Evolutionary conservation across 2,113 vertebrate species (phyloP).

Genomic region (Petaurus breviceps): DNA sequence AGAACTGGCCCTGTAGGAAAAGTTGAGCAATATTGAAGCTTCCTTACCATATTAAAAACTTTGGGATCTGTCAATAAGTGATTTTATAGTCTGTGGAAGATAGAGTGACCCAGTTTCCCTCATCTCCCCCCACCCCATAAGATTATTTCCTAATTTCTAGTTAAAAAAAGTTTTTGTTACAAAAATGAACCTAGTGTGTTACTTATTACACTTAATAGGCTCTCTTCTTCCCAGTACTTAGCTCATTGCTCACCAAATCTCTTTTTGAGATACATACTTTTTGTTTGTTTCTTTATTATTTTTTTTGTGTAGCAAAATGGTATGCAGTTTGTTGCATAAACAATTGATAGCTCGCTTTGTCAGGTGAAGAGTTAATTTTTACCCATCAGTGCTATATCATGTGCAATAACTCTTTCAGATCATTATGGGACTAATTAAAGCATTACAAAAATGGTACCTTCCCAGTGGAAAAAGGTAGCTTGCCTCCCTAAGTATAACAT

Average conservation of each 20-base stretch:
- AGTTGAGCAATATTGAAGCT: not conserved
- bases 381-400: constrained; percentile 30
- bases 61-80: not conserved
- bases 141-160: not conserved
- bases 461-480: constrained; percentile 61
- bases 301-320: constrained; percentile 43
- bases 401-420: constrained; percentile 73
- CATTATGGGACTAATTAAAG: constrained; percentile 77
- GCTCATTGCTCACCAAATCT: not conserved
- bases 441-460: constrained; percentile 68
- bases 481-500: constrained; percentile 60
- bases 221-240: constrained; percentile 43
- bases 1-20: not conserved
- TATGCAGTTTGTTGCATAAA: constrained; percentile 46
- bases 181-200: constrained; percentile 12
- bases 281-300: not conserved
- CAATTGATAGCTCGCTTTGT: constrained; percentile 66
- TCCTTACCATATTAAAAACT: not conserved
- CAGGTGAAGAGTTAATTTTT: constrained; percentile 67
- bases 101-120: not conserved
- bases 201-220: not conserved
- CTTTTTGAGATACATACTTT: not conserved
- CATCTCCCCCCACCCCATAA: not conserved
- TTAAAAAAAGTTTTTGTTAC: constrained; percentile 14
- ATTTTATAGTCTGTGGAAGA: not conserved